A percentile compares a stretch with the other conserved stretches of the same genome.
These are phyloP conservation scores for Chaitophorus viminalis DNA, from an alignment of 2,888 invertebrate species.

Conservation along the genomic window DNA sequence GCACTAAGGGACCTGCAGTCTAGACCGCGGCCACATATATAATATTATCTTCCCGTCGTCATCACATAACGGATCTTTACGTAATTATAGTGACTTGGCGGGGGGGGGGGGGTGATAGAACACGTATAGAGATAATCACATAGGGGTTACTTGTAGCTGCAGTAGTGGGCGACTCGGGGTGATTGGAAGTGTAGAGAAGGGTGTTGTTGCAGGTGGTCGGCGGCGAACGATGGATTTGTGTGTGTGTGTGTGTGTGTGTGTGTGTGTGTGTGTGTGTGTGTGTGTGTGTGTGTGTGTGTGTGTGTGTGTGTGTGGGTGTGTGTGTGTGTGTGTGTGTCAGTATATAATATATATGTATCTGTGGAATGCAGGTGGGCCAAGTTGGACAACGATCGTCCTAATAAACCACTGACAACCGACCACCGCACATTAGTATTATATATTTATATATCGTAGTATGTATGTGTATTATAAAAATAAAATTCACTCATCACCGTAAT, in stretches of 20 bases:
- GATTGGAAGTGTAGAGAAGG: neutral
- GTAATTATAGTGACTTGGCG: slow-evolving; percentile 4
- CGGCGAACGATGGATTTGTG: slow-evolving; percentile 19
- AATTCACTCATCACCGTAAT: slow-evolving; percentile 7
- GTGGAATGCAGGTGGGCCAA: slow-evolving; percentile 41
- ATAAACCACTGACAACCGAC: slow-evolving; percentile 38
- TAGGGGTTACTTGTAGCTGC: neutral
- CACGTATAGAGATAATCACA: slow-evolving; percentile 20
- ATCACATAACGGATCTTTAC: slow-evolving; percentile 31
- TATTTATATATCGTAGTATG: neutral
- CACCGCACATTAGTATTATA: neutral
- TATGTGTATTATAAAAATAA: neutral
- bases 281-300: neutral
- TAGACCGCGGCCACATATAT: slow-evolving; percentile 22
- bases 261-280: neutral
- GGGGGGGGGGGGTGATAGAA: no score
- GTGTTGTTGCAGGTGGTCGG: slow-evolving; percentile 40
- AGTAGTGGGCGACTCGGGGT: neutral
- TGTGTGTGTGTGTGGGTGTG: neutral
- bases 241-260: neutral
- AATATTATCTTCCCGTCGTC: neutral
- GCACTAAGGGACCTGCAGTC: neutral
- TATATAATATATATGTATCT: neutral
- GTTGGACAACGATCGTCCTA: slow-evolving; percentile 20
- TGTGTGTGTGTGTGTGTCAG: neutral